phyloP scores from a whole-genome alignment of 2,888 invertebrate species.

The Oxytorus armatus region DNA sequence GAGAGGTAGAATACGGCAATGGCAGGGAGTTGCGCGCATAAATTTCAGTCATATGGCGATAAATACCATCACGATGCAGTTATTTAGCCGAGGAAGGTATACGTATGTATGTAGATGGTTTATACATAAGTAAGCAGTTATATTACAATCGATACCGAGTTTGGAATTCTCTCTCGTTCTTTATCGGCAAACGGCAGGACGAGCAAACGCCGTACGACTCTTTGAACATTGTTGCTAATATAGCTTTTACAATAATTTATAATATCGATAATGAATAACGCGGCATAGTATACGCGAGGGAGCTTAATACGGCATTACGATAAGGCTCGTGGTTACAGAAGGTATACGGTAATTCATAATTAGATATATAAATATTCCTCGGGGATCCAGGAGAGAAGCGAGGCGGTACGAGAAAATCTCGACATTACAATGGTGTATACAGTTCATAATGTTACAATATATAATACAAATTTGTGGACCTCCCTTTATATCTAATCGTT shows the following conservation, averaged over 20 bases:
- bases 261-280: constrained; percentile 45
- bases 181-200: background rate
- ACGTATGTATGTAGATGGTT: constrained; percentile 16
- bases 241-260: constrained; percentile 43
- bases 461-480: constrained; percentile 56
- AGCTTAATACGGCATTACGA: constrained; percentile 4
- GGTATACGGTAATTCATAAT: constrained; percentile 60
- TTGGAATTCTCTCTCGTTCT: constrained; percentile 17
- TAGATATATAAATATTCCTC: constrained; percentile 64
- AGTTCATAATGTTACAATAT: constrained; percentile 50
- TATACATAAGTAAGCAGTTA: constrained; percentile 59
- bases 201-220: constrained; percentile 16
- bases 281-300: no score
- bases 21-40: constrained; percentile 60
- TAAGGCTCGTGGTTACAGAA: constrained; percentile 31
- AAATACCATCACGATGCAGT: constrained; percentile 61
- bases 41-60: constrained; percentile 64
- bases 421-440: constrained; percentile 9
- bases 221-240: constrained; percentile 27
- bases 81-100: constrained; percentile 61
- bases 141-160: constrained; percentile 59
- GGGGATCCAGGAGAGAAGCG: constrained; percentile 39
- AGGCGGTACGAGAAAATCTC: background rate
- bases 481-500: constrained; percentile 66
- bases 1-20: constrained; percentile 38